Percentiles rank a stretch among this genome's conserved stretches.
These are phyloP conservation scores for Harpegnathos saltator DNA, from an alignment of 1,140 invertebrate species.

Conservation along the genomic window DNA sequence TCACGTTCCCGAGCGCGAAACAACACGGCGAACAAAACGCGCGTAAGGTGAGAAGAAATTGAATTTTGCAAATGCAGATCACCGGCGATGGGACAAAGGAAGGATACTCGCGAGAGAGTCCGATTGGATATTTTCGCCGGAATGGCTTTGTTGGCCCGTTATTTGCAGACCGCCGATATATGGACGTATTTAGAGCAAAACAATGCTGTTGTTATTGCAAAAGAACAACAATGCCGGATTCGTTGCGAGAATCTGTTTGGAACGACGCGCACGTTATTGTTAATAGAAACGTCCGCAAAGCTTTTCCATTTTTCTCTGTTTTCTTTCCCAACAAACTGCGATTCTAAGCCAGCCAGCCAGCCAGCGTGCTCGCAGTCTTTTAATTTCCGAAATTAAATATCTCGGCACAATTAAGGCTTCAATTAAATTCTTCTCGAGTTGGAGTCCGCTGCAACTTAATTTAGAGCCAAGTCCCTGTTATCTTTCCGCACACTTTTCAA, in stretches of 20 bases:
- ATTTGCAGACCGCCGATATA: background rate
- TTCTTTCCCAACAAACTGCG: background rate
- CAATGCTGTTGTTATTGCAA: background rate
- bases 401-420: conserved; percentile 1
- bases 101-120: background rate
- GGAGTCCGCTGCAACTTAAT: conserved; percentile 27
- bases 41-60: background rate
- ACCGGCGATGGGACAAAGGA: background rate
- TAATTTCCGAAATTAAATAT: conserved; percentile 38
- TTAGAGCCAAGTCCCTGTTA: conserved; percentile 17
- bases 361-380: background rate
- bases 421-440: conserved; percentile 44
- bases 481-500: conserved; percentile 16
- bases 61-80: conserved; percentile 1
- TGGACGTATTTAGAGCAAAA: conserved; percentile 5
- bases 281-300: background rate
- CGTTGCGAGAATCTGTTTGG: background rate
- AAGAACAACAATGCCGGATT: background rate
- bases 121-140: background rate
- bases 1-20: background rate
- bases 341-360: background rate
- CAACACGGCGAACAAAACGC: background rate
- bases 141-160: background rate
- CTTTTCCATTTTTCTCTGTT: background rate
- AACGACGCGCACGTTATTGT: background rate